Evolutionary conservation across 2,797 vertebrate genomes (phyloP), one percentile per base, ranked within the genome.

Genomic region (Furcifer pardalis): DNA sequence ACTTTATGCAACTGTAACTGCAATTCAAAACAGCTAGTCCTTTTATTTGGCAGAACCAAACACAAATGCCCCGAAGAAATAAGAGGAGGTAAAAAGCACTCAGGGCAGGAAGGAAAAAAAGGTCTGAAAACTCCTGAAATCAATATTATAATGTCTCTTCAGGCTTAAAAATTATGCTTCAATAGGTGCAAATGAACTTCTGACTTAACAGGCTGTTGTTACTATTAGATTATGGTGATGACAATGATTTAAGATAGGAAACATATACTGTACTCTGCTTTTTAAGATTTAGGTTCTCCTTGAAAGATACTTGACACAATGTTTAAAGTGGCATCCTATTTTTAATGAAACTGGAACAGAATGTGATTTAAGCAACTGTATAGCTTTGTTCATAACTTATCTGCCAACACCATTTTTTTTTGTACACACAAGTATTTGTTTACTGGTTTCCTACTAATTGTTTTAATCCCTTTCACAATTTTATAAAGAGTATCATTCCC

Each of bases 401-500:
- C 82, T 88, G 32, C 56, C 84, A 87, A 17, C 25, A 85, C 88
- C 59, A 82, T 59, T 35, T 82, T 78, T n/a, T 60, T 82, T 85
- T 27, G 42, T 15, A 32, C 49, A 68, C 40, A 42, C 40, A 82
- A 80, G 44, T 71, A 78, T 87, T 89, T 88, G 74, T 21, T 59
- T 65, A 72, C 79, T 83, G 42, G 74, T 65, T 83, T 82, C 76
- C 71, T 77, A 86, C 56, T 72, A 69, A 85, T 86, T 87, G 78
- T 85, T 84, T 3, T 0, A 1, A 10, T 78, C 80, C 68, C 80
- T 69, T 77, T 68, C 52, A 84, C 88, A 72, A 76, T 81, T 86
- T 91, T 86, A 84, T 15, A 73, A 79, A 90, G 86, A 91, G 85
- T 85, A 92, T 84, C 91, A 90, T 83, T 71, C 32, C 79, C 60